Evolutionary conservation across 1,140 invertebrate genomes (phyloP).

Genomic region (Bicyclus anynana): DNA sequence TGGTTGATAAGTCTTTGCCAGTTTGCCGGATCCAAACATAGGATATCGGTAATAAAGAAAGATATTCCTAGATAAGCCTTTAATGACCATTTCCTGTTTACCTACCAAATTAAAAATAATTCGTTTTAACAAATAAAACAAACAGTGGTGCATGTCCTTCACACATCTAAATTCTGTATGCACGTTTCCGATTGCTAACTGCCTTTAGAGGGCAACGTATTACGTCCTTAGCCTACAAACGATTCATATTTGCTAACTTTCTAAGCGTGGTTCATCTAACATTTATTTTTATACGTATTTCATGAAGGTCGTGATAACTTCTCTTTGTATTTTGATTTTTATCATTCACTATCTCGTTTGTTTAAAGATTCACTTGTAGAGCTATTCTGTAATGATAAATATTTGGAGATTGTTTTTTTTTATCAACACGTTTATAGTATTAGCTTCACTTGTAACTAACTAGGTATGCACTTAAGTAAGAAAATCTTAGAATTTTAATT

Average conservation of each 20-base stretch:
- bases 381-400: too few species aligned
- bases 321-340: not conserved
- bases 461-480: too few species aligned
- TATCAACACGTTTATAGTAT: too few species aligned
- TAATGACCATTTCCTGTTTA: too few species aligned
- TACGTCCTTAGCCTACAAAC: slow-evolving; percentile 34
- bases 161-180: slow-evolving; percentile 6
- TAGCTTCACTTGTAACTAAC: too few species aligned
- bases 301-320: not conserved
- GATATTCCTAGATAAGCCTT: too few species aligned
- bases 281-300: not conserved
- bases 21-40: too few species aligned
- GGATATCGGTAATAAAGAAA: too few species aligned
- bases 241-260: slow-evolving; percentile 28
- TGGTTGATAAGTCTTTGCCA: too few species aligned
- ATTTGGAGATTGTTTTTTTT: too few species aligned
- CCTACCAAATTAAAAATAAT: not conserved
- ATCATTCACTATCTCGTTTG: slow-evolving; percentile 4
- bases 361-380: too few species aligned
- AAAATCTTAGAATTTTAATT: too few species aligned
- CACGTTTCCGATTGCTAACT: slow-evolving; percentile 19
- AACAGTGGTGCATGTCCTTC: not conserved
- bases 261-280: slow-evolving; percentile 12
- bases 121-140: not conserved
- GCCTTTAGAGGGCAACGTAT: slow-evolving; percentile 13